A percentile compares a stretch with the other conserved stretches of the same genome.
phyloP scores from a whole-genome alignment of 2,888 invertebrate species.

The Syritta pipiens region DNA sequence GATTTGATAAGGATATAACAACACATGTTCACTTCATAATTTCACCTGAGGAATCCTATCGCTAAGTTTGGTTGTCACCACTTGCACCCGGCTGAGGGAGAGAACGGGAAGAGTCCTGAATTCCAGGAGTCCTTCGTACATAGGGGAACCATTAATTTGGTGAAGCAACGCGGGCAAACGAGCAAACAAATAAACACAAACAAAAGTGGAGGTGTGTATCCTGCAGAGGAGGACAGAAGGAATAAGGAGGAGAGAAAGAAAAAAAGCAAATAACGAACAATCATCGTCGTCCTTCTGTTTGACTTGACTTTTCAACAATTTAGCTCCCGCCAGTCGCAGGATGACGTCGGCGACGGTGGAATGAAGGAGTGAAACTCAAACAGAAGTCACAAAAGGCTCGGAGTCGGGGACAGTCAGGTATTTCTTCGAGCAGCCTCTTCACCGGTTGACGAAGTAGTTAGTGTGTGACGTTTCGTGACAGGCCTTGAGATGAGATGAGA shows the following conservation, averaged over 20 bases:
- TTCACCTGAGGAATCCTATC: conserved; percentile 11
- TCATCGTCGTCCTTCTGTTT: conserved; percentile 54
- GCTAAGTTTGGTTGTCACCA: conserved; percentile 7
- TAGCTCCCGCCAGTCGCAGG: background rate
- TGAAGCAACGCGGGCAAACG: conserved; percentile 47
- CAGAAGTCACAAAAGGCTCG: conserved; percentile 25
- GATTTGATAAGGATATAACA: conserved; percentile 37
- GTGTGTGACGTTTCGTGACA: background rate
- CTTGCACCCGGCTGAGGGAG: background rate
- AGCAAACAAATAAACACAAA: conserved; percentile 44
- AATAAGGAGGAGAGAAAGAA: conserved; percentile 10
- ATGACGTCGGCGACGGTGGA: background rate
- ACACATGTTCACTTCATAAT: conserved; percentile 43
- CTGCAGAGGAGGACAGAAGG: conserved; percentile 7
- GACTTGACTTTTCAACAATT: conserved; percentile 54
- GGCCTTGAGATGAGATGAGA: background rate
- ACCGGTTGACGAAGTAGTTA: background rate
- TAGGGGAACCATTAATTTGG: conserved; percentile 43
- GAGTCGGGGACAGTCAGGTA: background rate
- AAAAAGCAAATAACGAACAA: conserved; percentile 43
- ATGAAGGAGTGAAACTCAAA: conserved; percentile 47
- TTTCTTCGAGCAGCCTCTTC: background rate
- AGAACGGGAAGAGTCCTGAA: background rate
- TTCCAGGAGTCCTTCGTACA: conserved; percentile 7
- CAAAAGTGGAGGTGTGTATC: conserved; percentile 13